Conservation (phyloP, 2,113 vertebrate species). For the Potamarius usumacintae region DNA sequence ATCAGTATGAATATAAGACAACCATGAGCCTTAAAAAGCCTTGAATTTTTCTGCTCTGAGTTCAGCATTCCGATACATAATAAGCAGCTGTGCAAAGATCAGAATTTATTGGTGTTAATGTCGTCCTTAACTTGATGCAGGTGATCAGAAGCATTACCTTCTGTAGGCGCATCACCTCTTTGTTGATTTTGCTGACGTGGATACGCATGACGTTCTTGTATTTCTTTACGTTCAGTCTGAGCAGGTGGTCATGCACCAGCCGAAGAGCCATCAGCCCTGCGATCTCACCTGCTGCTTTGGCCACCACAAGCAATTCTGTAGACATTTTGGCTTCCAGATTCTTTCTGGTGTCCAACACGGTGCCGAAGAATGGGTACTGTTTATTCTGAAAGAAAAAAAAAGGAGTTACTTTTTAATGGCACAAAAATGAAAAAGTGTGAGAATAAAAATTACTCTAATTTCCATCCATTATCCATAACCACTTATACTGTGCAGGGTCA, state of each 20-base stretch:
- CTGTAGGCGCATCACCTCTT: slow-evolving; percentile 39
- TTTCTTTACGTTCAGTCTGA: slow-evolving; percentile 77
- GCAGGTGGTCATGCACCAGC: slow-evolving; percentile 82
- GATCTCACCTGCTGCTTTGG: slow-evolving; percentile 72
- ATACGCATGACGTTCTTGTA: slow-evolving; percentile 71
- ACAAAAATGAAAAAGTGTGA: not conserved
- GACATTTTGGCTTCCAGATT: slow-evolving; percentile 51
- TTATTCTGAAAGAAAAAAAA: slow-evolving; percentile 53
- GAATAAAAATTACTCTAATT: not conserved
- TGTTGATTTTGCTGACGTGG: slow-evolving; percentile 62
- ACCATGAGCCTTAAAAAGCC: not conserved
- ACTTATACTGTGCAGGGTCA: too few species aligned
- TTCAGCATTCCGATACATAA: not conserved
- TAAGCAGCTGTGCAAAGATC: too few species aligned
- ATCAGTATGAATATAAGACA: not conserved
- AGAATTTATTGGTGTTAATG: not conserved
- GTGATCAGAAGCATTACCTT: slow-evolving; percentile 52
- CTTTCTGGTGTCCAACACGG: slow-evolving; percentile 69
- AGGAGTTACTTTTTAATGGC: not conserved
- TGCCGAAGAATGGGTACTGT: slow-evolving; percentile 73
- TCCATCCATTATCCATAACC: too few species aligned
- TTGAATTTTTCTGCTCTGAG: not conserved
- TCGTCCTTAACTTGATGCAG: not conserved
- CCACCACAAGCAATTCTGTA: slow-evolving; percentile 57
- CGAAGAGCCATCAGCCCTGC: slow-evolving; percentile 81